phyloP scores from a whole-genome alignment of 2,888 invertebrate species.

The Eutolmus rufibarbis region DNA sequence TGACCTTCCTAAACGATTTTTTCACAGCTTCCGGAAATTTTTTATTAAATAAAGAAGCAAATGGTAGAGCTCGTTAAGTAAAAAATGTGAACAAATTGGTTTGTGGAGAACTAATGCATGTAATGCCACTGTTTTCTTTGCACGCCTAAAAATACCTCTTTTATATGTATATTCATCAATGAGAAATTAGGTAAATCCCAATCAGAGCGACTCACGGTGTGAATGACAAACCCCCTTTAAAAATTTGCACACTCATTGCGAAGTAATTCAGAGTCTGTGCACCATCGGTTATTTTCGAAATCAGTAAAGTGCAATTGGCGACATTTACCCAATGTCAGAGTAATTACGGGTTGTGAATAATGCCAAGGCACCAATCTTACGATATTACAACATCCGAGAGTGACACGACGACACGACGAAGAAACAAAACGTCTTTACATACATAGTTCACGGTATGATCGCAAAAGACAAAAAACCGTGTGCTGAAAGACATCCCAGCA shows the following conservation, averaged over 20 bases:
- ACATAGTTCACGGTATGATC: background rate
- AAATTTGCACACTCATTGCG: background rate
- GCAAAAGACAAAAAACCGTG: background rate
- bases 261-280: background rate
- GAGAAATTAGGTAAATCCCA: background rate
- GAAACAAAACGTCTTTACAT: background rate
- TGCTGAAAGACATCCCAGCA: background rate
- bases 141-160: background rate
- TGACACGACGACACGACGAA: background rate
- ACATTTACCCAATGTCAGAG: background rate
- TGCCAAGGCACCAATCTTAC: background rate
- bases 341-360: background rate
- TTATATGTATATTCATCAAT: background rate
- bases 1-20: background rate
- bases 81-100: background rate
- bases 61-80: background rate
- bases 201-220: background rate
- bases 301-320: background rate
- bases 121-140: background rate
- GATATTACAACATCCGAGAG: background rate
- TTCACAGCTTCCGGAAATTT: background rate
- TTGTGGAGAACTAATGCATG: background rate
- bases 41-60: background rate
- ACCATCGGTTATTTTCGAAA: background rate
- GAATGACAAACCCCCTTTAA: no score